These are phyloP conservation scores for Drosophila lacteicornis DNA, from an alignment of 1,140 invertebrate genomes.

Conservation along the genomic window DNA sequence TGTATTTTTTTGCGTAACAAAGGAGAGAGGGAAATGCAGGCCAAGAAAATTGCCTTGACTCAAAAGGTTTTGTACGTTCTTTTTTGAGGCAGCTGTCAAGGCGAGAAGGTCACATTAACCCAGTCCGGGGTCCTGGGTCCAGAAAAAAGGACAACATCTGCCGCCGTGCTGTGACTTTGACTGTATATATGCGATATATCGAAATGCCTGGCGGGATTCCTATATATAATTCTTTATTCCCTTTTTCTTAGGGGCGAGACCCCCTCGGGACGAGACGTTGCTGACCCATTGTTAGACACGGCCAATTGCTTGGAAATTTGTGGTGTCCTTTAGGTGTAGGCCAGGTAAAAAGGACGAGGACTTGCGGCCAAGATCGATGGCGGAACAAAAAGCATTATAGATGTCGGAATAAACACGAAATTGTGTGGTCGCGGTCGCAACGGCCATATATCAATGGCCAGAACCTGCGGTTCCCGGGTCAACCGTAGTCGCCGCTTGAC, in stretches of 20 bases:
- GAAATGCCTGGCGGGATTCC: slow-evolving; percentile 60
- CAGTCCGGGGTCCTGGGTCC: slow-evolving; percentile 22
- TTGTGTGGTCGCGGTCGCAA: slow-evolving; percentile 68
- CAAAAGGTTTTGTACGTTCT: slow-evolving; percentile 45
- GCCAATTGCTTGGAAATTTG: slow-evolving; percentile 78
- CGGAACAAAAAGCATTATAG: slow-evolving; percentile 48
- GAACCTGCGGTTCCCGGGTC: slow-evolving; percentile 44
- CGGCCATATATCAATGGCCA: slow-evolving; percentile 64
- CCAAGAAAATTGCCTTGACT: slow-evolving; percentile 72
- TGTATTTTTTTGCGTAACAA: slow-evolving; percentile 73
- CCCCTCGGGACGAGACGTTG: slow-evolving; percentile 25
- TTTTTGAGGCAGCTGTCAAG: slow-evolving; percentile 68
- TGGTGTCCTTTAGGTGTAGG: slow-evolving; percentile 50
- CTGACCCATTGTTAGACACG: slow-evolving; percentile 68
- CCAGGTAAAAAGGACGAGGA: slow-evolving; percentile 33
- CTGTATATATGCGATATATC: slow-evolving; percentile 41
- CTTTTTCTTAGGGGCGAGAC: slow-evolving; percentile 30
- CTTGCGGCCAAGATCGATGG: slow-evolving; percentile 27
- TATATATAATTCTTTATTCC: slow-evolving; percentile 18
- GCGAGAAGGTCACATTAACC: slow-evolving; percentile 54
- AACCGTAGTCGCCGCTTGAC: slow-evolving; percentile 56
- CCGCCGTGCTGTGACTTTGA: slow-evolving; percentile 50
- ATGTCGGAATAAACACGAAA: slow-evolving; percentile 48
- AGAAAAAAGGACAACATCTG: slow-evolving; percentile 54
- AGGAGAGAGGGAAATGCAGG: slow-evolving; percentile 62